These are phyloP conservation scores for Rostratula benghalensis DNA, from an alignment of 2,113 vertebrate species.

Conservation along the genomic window DNA sequence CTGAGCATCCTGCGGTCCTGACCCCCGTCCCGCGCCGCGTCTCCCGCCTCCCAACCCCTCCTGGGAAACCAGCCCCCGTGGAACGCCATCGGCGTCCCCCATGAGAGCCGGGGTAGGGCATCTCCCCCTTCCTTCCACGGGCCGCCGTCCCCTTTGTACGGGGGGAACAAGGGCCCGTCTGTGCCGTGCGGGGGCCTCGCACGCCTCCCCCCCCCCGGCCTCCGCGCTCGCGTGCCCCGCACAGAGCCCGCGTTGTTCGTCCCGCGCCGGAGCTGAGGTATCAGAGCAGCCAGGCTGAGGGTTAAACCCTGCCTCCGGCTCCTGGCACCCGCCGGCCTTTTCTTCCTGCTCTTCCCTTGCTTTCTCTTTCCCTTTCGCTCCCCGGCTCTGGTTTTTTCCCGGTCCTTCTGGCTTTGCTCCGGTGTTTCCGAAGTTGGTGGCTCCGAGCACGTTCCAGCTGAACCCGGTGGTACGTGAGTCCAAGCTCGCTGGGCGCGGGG, in stretches of 20 bases:
- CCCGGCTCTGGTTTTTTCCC: not conserved
- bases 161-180: slow-evolving; percentile 67
- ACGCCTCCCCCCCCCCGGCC: slow-evolving; percentile 7
- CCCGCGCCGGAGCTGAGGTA: not conserved
- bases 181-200: slow-evolving; percentile 14
- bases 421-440: not conserved
- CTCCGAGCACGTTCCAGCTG: not conserved
- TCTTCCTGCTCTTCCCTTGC: not conserved
- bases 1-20: not conserved
- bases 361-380: not conserved
- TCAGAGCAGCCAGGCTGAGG: not conserved
- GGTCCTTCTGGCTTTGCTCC: not conserved
- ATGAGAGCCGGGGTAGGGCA: not conserved
- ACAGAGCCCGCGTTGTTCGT: slow-evolving; percentile 62
- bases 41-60: not conserved
- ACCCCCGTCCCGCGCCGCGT: not conserved
- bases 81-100: not conserved
- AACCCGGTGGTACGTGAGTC: not conserved
- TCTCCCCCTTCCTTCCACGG: not conserved
- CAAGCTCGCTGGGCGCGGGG: accelerated
- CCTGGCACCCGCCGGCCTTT: slow-evolving; percentile 30
- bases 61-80: not conserved
- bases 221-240: not conserved
- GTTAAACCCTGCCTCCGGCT: not conserved
- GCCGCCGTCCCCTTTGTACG: slow-evolving; percentile 63